These are phyloP conservation scores for Rhopalosiphum padi DNA, from an alignment of 1,140 invertebrate species.

Conservation along the genomic window DNA sequence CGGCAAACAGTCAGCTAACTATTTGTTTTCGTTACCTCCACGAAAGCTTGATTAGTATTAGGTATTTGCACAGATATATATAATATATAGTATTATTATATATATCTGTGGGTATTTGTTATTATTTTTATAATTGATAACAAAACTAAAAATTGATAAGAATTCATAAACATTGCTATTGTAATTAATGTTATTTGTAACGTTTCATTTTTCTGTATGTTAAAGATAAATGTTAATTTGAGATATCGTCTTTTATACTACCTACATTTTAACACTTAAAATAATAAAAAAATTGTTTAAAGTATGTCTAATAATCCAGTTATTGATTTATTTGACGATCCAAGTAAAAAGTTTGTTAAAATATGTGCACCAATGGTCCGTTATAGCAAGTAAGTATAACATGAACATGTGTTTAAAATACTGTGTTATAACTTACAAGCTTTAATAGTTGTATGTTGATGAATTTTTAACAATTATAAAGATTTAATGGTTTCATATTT, in stretches of 20 bases:
- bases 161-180: not conserved
- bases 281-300: not conserved
- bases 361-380: conserved; percentile 95
- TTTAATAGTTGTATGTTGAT: conserved; percentile 4
- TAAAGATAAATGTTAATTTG: not conserved
- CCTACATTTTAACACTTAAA: not conserved
- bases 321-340: conserved; percentile 68
- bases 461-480: not conserved
- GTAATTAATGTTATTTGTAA: not conserved
- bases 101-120: too few species aligned
- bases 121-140: not conserved
- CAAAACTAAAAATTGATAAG: not conserved
- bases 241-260: not conserved
- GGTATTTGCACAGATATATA: too few species aligned
- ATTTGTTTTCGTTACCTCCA: too few species aligned
- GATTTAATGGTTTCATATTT: not conserved
- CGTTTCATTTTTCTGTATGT: not conserved
- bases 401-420: conserved; percentile 57
- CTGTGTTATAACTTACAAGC: not conserved
- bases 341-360: conserved; percentile 70
- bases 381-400: conserved; percentile 81
- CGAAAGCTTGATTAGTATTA: too few species aligned
- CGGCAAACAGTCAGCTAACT: too few species aligned
- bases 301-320: conserved; percentile 36
- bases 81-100: too few species aligned